phyloP scores from a whole-genome alignment of 2,888 invertebrate genomes.

The Leptinotarsa tumamoca region DNA sequence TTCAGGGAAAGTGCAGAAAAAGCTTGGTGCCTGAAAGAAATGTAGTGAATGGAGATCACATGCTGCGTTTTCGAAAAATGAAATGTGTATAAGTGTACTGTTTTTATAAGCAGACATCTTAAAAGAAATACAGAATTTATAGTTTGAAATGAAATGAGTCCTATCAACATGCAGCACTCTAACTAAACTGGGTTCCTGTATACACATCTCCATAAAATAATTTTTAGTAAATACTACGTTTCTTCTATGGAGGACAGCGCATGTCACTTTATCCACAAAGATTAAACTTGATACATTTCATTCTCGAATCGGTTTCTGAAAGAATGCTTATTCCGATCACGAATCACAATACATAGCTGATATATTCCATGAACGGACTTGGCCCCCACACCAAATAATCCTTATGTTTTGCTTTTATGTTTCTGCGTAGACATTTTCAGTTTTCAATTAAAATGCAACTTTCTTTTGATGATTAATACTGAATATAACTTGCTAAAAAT shows the following conservation, averaged over 20 bases:
- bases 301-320: background rate
- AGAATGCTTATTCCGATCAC: background rate
- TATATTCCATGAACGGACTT: constrained; percentile 9
- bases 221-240: too few relatives aligned
- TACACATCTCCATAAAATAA: too few relatives aligned
- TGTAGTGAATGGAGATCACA: too few relatives aligned
- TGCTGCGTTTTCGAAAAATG: too few relatives aligned
- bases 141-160: too few relatives aligned
- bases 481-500: constrained; percentile 5
- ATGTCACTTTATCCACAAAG: background rate
- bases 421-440: constrained; percentile 2
- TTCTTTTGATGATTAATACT: constrained; percentile 17
- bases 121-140: too few relatives aligned
- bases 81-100: too few relatives aligned
- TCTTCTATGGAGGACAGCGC: background rate
- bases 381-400: constrained; percentile 1
- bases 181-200: too few relatives aligned
- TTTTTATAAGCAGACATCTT: too few relatives aligned
- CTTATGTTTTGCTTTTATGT: constrained; percentile 11
- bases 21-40: too few relatives aligned
- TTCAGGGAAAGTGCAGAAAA: too few relatives aligned
- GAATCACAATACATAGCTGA: background rate
- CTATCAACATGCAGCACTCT: too few relatives aligned
- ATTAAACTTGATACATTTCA: background rate
- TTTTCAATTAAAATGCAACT: constrained; percentile 18